Conservation (phyloP, 2,797 vertebrate genomes). For the Sparidentex hasta region DNA sequence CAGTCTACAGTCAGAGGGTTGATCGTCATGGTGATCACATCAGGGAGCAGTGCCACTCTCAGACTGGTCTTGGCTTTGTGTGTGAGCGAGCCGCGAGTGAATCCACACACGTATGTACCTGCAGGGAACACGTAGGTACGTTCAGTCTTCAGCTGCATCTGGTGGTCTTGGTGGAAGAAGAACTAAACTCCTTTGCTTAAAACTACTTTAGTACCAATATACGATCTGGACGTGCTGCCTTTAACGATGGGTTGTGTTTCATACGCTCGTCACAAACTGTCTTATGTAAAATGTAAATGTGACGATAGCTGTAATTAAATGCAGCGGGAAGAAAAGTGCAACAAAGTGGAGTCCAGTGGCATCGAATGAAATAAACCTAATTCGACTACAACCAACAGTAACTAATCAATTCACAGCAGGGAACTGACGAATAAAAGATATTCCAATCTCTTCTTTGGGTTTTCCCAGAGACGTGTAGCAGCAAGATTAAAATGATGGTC, state of each 20-base stretch:
- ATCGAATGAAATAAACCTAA: background rate
- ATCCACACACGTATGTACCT: constrained; percentile 82
- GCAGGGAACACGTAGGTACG: constrained; percentile 10
- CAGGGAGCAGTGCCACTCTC: constrained; percentile 75
- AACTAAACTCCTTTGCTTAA: background rate
- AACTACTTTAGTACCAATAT: background rate
- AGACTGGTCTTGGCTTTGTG: constrained; percentile 61
- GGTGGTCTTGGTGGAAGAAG: background rate
- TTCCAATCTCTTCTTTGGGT: background rate
- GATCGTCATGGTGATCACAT: constrained; percentile 57
- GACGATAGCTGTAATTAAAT: background rate
- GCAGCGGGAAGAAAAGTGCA: background rate
- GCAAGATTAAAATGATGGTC: background rate
- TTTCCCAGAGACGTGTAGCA: background rate
- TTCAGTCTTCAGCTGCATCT: background rate
- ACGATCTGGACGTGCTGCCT: too few relatives aligned
- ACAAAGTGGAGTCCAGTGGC: background rate
- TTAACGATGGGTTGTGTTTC: background rate
- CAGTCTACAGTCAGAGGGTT: constrained; percentile 70
- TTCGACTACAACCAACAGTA: too few relatives aligned
- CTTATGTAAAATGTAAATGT: background rate
- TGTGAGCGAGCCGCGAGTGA: constrained; percentile 65
- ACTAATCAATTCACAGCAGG: background rate
- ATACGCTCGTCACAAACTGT: background rate
- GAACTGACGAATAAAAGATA: background rate